phyloP scores from a whole-genome alignment of 2,113 vertebrate genomes.

The Phodopus roborovskii region DNA sequence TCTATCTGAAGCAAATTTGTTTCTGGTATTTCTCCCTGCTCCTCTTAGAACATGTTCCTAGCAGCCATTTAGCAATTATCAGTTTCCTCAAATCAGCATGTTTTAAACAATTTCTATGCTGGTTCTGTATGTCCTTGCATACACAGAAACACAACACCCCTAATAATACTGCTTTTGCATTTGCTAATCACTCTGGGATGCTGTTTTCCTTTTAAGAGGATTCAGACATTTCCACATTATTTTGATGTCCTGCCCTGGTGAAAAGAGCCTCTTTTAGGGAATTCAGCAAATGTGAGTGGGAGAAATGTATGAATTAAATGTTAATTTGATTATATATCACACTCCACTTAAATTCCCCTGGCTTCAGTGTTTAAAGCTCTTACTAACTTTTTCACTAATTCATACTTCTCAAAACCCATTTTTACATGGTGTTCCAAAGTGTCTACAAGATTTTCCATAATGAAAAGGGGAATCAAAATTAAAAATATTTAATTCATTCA shows the following conservation, averaged over 20 bases:
- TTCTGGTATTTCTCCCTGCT: slow-evolving; percentile 17
- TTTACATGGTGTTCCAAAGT: slow-evolving; percentile 74
- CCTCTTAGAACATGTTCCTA: neutral
- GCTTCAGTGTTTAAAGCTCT: slow-evolving; percentile 70
- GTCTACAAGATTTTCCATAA: slow-evolving; percentile 70
- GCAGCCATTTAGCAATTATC: neutral
- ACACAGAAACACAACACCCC: neutral
- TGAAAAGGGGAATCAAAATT: slow-evolving; percentile 79
- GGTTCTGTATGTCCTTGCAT: neutral
- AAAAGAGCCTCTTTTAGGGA: slow-evolving; percentile 72
- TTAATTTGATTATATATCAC: slow-evolving; percentile 78
- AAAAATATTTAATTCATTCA: slow-evolving; percentile 61
- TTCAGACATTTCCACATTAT: slow-evolving; percentile 73
- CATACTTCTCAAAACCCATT: slow-evolving; percentile 72
- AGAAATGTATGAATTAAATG: slow-evolving; percentile 74
- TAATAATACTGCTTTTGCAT: neutral
- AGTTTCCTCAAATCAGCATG: neutral
- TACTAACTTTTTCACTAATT: slow-evolving; percentile 74
- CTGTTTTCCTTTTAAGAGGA: slow-evolving; percentile 55
- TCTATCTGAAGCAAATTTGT: slow-evolving; percentile 34
- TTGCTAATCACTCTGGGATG: slow-evolving; percentile 34
- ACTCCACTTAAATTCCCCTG: slow-evolving; percentile 71
- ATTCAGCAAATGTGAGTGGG: slow-evolving; percentile 70
- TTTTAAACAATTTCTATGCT: neutral
- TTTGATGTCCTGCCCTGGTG: slow-evolving; percentile 69